Evolutionary conservation across 2,888 invertebrate genomes (phyloP).

Genomic region (Spilarctia lutea): DNA sequence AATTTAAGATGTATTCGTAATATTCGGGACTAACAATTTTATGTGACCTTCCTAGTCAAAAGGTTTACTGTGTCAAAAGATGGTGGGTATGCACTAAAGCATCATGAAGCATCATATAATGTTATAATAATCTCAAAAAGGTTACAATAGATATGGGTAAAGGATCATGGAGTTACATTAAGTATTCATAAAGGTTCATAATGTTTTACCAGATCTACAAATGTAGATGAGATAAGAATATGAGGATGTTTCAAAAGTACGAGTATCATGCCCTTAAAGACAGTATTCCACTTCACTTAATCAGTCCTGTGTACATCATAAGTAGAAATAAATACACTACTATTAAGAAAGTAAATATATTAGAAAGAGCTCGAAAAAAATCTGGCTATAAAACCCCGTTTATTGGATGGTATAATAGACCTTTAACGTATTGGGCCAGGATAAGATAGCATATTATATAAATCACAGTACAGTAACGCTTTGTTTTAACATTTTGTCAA

Average conservation of each 20-base stretch:
- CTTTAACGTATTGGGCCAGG: slow-evolving; percentile 3
- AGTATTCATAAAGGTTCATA: background rate
- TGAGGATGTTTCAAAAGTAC: background rate
- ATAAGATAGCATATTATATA: slow-evolving; percentile 47
- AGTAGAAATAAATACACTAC: background rate
- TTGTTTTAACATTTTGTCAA: slow-evolving; percentile 63
- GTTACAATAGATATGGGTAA: no score
- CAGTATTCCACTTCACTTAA: background rate
- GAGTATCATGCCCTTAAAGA: background rate
- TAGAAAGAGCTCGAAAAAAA: background rate
- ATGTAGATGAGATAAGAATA: background rate
- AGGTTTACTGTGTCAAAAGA: background rate
- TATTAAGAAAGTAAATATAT: no score
- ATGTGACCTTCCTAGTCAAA: background rate
- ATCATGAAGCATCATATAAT: no score
- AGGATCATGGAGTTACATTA: no score
- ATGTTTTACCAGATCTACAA: background rate
- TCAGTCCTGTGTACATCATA: slow-evolving; percentile 20
- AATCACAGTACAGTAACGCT: slow-evolving; percentile 68
- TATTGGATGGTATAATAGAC: slow-evolving; percentile 10
- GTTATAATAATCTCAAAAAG: background rate
- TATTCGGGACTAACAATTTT: no score
- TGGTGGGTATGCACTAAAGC: background rate
- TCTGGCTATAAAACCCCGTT: background rate
- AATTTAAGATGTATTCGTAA: background rate